These are phyloP conservation scores for Philhelius pedissequus DNA, from an alignment of 2,888 invertebrate genomes.

Conservation along the genomic window DNA sequence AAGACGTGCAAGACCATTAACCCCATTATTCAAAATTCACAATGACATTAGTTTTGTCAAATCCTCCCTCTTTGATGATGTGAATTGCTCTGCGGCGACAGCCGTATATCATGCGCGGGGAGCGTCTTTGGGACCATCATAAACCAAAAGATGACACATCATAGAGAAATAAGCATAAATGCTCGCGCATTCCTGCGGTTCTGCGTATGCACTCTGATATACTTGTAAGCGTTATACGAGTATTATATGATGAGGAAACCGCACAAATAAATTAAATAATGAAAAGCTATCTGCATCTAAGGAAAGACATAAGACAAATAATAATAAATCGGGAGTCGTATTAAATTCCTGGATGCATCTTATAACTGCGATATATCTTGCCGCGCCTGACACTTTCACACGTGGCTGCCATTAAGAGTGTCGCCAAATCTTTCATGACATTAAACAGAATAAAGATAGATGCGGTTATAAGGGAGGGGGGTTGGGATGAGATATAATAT, in stretches of 20 bases:
- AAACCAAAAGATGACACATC: constrained; percentile 66
- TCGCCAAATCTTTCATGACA: constrained; percentile 61
- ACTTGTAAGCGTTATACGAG: too few species aligned
- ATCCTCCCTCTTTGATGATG: constrained; percentile 51
- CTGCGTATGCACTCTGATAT: too few species aligned
- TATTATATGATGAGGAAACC: not conserved
- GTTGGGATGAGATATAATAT: not conserved
- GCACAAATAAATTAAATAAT: not conserved
- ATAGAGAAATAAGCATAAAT: constrained; percentile 39
- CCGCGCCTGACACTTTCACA: constrained; percentile 48
- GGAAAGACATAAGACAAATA: constrained; percentile 60
- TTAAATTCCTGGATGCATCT: constrained; percentile 44
- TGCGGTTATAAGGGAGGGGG: not conserved
- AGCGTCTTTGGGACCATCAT: constrained; percentile 39
- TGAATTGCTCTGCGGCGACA: constrained; percentile 42
- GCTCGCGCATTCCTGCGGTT: constrained; percentile 31
- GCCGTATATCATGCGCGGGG: constrained; percentile 38
- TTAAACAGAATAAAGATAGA: not conserved
- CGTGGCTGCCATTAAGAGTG: constrained; percentile 66
- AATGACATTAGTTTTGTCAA: constrained; percentile 14
- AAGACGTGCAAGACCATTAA: constrained; percentile 39
- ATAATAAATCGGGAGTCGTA: constrained; percentile 61
- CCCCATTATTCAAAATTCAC: constrained; percentile 56
- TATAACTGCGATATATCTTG: constrained; percentile 17
- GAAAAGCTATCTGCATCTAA: constrained; percentile 40